A percentile compares a stretch with the other conserved stretches of the same genome.
These are phyloP conservation scores for Phaonia tiefii DNA, from an alignment of 2,888 invertebrate genomes.

Conservation along the genomic window DNA sequence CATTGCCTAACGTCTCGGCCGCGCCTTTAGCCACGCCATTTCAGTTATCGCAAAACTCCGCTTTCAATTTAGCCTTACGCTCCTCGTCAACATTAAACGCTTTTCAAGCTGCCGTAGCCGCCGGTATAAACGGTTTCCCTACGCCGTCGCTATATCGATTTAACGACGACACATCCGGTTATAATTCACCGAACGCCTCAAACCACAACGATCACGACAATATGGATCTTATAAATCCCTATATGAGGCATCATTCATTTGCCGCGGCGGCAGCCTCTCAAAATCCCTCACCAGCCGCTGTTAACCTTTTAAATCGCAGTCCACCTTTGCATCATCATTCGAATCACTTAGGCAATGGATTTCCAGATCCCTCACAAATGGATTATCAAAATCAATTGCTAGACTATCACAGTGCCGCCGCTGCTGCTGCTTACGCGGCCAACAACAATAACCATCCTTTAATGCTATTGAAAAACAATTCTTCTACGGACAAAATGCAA, in stretches of 20 bases:
- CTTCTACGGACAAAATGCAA: conserved; percentile 62
- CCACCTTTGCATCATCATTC: conserved; percentile 67
- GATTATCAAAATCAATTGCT: conserved; percentile 76
- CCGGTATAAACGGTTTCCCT: conserved; percentile 69
- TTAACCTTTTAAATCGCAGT: conserved; percentile 73
- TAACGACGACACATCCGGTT: conserved; percentile 57
- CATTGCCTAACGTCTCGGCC: conserved; percentile 39
- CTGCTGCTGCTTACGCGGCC: conserved; percentile 76
- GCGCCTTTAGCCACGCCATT: conserved; percentile 71
- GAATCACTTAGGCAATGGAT: conserved; percentile 65
- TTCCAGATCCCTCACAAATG: conserved; percentile 65
- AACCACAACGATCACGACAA: conserved; percentile 70
- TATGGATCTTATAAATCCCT: conserved; percentile 79
- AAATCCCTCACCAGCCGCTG: conserved; percentile 70
- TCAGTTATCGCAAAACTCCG: conserved; percentile 77
- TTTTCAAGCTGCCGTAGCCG: conserved; percentile 68
- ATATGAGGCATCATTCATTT: conserved; percentile 78
- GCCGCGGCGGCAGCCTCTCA: conserved; percentile 72
- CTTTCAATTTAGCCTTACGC: conserved; percentile 77
- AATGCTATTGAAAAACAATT: conserved; percentile 74
- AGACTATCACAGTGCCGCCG: conserved; percentile 77
- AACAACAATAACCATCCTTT: conserved; percentile 75
- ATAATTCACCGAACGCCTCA: conserved; percentile 54
- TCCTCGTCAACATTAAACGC: conserved; percentile 60
- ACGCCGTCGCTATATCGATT: conserved; percentile 38